phyloP scores from a whole-genome alignment of 37 sponge, comb jelly and placozoan genomes.

The Beroe forskalii region DNA sequence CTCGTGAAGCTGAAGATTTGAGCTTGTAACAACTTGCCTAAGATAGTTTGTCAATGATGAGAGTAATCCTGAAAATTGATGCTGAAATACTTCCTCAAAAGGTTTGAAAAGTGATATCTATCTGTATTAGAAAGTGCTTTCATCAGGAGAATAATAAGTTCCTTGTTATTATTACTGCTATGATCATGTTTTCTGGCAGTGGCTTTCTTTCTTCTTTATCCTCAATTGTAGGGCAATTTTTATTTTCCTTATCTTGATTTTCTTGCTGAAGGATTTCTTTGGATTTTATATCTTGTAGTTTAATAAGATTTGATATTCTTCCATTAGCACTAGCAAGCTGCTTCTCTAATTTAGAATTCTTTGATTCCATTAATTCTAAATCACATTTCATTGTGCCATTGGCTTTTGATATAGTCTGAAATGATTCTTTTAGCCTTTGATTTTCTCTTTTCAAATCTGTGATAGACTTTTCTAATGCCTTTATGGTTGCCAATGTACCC shows the following conservation, averaged over 20 bases:
- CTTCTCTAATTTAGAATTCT: background rate
- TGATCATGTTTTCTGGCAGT: background rate
- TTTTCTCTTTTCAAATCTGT: conserved; percentile 17
- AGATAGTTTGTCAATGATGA: conserved; percentile 6
- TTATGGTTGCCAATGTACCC: background rate
- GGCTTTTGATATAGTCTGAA: background rate
- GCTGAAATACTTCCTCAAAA: background rate
- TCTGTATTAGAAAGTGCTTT: background rate
- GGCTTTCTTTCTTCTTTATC: background rate
- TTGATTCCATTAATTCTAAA: background rate
- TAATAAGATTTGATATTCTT: background rate
- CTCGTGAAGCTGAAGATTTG: too few relatives aligned
- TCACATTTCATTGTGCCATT: background rate
- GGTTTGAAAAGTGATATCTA: background rate
- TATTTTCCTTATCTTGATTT: background rate
- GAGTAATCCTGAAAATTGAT: background rate
- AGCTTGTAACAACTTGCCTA: background rate
- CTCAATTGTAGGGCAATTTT: too few relatives aligned
- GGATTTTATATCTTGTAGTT: background rate
- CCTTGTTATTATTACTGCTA: background rate
- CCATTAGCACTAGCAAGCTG: conserved; percentile 26
- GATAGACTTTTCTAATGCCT: background rate
- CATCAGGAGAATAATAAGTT: background rate
- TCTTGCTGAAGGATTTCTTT: conserved; percentile 2
- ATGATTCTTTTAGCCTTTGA: conserved; percentile 1